Base-by-base conservation (phyloP, 2,888 invertebrate genomes). In the Ophioninae sp. region DNA sequence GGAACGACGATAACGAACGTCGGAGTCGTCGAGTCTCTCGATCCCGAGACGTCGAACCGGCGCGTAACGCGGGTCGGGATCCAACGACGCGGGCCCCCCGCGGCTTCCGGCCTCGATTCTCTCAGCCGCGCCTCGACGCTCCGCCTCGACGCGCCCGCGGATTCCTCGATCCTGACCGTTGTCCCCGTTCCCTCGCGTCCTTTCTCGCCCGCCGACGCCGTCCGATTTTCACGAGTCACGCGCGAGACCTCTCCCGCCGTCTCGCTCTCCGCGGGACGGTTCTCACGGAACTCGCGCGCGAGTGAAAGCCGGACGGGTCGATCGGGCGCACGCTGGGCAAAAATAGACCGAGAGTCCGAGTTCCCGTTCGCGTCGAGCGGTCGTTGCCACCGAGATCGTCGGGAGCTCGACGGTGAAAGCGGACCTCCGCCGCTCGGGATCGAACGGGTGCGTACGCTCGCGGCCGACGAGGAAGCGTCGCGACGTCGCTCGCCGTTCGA, bases 1-100 rank as follows among this genome's bases (percentile, higher is more conserved):
- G 83, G 85, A 82, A 84, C 81, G 85, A 81, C 84, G 85, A 86
- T 86, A 86, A 86, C 86, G 86, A 86, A 86, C 84, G 74, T 72
- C 81, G 41, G 84, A 86, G n/a, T n/a, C n/a, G n/a, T 86, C 85
- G 81, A 81, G 75, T 84, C 69, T 73, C 72, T 80, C 74, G 77
- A 68, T 84, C 62, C 73, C 37, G 13, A 59, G 30, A 59, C 68
- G 59, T 73, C 56, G 39, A 44, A 39, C 79, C 17, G 23, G 61
- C 64, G 70, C 20, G 39, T 69, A 67, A 57, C 39, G 17, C 23
- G 10, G 17, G 44, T 2, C 13, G 23, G n/a, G 64, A 30, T 41
- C 65, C 67, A 39, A 62, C 68, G 23, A 65, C 70, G 23, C 72
- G n/a, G n/a, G n/a, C n/a, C n/a, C n/a, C n/a, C n/a, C 79, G 76